These are phyloP conservation scores for Poecilia picta DNA, from an alignment of 2,797 vertebrate genomes.

Conservation along the genomic window DNA sequence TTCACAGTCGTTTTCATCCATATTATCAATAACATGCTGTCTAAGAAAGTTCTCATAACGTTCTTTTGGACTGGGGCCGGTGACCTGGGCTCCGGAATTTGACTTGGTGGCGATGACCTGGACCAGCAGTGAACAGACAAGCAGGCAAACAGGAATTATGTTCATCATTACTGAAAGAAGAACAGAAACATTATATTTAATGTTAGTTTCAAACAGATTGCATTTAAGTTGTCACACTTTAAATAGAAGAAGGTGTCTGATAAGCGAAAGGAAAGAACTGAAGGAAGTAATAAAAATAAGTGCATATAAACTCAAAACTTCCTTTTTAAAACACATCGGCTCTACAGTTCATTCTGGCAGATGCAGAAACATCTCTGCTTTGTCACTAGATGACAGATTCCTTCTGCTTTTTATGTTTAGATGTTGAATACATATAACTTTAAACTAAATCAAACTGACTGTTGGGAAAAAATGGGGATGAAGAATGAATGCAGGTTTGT, in stretches of 20 bases:
- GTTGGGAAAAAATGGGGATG: background rate
- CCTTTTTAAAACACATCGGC: background rate
- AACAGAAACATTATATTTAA: background rate
- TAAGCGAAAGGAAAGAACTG: background rate
- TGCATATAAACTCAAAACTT: background rate
- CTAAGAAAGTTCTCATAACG: background rate
- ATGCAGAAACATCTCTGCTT: background rate
- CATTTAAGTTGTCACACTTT: background rate
- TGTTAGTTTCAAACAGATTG: background rate
- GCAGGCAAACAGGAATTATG: background rate
- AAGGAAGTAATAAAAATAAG: background rate
- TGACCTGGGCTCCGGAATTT: no score
- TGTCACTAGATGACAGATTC: background rate
- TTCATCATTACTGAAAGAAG: background rate
- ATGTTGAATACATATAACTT: background rate
- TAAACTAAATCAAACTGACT: background rate
- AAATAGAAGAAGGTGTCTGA: background rate
- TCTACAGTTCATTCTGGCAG: background rate
- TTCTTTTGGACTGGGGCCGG: background rate
- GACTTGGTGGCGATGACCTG: background rate
- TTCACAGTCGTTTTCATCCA: background rate
- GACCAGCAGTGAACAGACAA: background rate
- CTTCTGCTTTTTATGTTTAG: background rate
- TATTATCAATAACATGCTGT: background rate
- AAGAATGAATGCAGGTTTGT: background rate